Conservation (phyloP, 2,797 vertebrate genomes). For the Cichlasoma orientale region DNA sequence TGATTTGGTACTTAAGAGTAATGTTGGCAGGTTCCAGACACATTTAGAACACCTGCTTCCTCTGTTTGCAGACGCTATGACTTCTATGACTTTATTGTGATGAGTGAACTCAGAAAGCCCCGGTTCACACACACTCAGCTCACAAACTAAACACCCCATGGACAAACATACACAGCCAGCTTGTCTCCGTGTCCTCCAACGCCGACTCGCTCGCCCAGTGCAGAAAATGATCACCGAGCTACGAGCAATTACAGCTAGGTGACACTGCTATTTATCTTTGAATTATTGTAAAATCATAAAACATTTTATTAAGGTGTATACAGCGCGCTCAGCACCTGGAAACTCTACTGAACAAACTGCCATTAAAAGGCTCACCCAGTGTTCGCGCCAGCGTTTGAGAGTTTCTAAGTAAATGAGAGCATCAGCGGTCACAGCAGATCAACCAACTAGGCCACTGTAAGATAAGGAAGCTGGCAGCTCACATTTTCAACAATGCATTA, state of each 20-base stretch:
- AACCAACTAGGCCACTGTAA: slow-evolving; percentile 32
- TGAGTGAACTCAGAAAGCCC: slow-evolving; percentile 25
- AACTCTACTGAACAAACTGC: slow-evolving; percentile 8
- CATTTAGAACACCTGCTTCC: slow-evolving; percentile 43
- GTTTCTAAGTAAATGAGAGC: slow-evolving; percentile 41
- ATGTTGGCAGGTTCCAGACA: slow-evolving; percentile 32
- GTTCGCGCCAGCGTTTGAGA: slow-evolving; percentile 7
- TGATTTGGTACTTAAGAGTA: slow-evolving; percentile 8
- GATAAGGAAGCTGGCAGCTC: slow-evolving; percentile 29
- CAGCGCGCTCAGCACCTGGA: neutral
- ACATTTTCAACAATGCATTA: neutral
- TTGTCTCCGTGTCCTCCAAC: slow-evolving; percentile 17
- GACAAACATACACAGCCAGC: slow-evolving; percentile 31
- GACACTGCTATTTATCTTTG: neutral
- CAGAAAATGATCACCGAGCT: slow-evolving; percentile 1
- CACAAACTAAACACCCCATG: slow-evolving; percentile 46
- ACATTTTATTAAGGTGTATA: neutral
- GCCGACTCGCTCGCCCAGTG: neutral
- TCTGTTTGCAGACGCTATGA: slow-evolving; percentile 23
- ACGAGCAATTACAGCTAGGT: neutral
- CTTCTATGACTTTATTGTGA: slow-evolving; percentile 35
- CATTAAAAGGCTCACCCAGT: slow-evolving; percentile 12
- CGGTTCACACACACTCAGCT: slow-evolving; percentile 26
- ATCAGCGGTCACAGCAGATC: slow-evolving; percentile 34
- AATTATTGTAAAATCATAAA: neutral